Base-by-base conservation (phyloP, 2,888 invertebrate genomes). In the Pyrrhia umbra region DNA sequence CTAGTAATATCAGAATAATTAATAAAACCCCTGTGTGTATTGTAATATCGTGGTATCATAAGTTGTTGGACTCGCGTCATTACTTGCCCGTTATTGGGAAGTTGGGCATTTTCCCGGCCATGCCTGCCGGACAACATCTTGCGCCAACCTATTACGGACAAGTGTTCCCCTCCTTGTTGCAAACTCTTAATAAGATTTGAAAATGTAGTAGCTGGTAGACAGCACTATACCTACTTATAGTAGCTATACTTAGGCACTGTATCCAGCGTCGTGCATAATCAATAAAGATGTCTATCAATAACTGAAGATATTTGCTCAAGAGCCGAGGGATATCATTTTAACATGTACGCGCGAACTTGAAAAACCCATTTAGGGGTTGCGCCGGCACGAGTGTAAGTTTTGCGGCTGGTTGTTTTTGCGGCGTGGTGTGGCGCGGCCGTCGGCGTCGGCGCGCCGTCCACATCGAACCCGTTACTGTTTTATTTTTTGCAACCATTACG, bases 401-500 rank as follows among this genome's bases (percentile, higher is more conserved):
- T 75, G 87, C 86, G 84, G 87, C 70, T 85, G 85, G 87, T 89
- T 92, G 92, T 94, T 94, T 93, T 94, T 93, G 90, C 84, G 81
- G 79, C 82, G 80, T 68, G 77, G 68, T 72, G 59, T 37, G 47
- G 50, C 57, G 67, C 59, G 73, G 68, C 71, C 72, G 70, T 68
- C 70, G 61, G 62, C 67, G 62, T 52, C 68, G 79, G 78, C 77
- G 81, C 79, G 80, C 81, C 83, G 83, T 84, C 84, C 87, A 82
- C 87, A 81, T 82, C 85, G 59, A 83, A 82, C 86, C 85, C 68
- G 84, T 66, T 80, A 79, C 88, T 85, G 88, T 91, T 94, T 92
- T 92, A 90, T 93, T 94, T 94, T 94, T 94, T 94, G 92, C 89
- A 82, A 85, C 93, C 94, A 94, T 94, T 94, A 94, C 93, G 90